Conservation (phyloP, 1,140 invertebrate species). For the Nebria ingens region DNA sequence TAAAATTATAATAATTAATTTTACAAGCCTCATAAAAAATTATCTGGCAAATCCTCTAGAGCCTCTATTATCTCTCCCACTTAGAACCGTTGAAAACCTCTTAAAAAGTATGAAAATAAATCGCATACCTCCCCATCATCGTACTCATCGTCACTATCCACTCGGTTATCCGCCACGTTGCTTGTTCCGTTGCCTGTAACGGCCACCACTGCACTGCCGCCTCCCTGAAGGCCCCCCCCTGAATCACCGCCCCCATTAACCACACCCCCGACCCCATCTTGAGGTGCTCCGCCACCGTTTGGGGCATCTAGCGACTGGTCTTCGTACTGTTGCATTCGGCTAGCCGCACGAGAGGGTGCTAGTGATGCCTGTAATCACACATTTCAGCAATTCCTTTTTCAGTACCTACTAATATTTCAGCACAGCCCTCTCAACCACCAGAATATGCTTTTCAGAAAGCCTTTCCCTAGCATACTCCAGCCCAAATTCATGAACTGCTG, state of each 20-base stretch:
- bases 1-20: no score
- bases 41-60: no score
- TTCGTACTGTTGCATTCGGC: slow-evolving; percentile 31
- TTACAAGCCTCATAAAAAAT: no score
- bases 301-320: slow-evolving; percentile 14
- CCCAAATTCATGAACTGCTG: no score
- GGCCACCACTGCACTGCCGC: slow-evolving; percentile 15
- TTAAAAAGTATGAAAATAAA: no score
- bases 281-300: slow-evolving; percentile 18
- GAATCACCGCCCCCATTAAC: slow-evolving; percentile 25
- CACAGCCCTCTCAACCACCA: no score
- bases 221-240: slow-evolving; percentile 23
- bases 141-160: slow-evolving; percentile 25
- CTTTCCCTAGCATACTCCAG: no score
- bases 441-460: no score
- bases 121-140: slow-evolving; percentile 30
- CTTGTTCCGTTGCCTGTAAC: slow-evolving; percentile 20
- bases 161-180: slow-evolving; percentile 18
- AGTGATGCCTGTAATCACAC: slow-evolving; percentile 29
- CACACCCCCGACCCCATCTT: slow-evolving; percentile 21
- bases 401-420: no score
- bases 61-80: no score
- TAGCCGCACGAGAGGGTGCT: slow-evolving; percentile 28
- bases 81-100: no score
- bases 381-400: no score